Evolutionary conservation across 2,113 vertebrate species (phyloP), one percentile per base, ranked within the genome.

Genomic region (Helogale parvula): DNA sequence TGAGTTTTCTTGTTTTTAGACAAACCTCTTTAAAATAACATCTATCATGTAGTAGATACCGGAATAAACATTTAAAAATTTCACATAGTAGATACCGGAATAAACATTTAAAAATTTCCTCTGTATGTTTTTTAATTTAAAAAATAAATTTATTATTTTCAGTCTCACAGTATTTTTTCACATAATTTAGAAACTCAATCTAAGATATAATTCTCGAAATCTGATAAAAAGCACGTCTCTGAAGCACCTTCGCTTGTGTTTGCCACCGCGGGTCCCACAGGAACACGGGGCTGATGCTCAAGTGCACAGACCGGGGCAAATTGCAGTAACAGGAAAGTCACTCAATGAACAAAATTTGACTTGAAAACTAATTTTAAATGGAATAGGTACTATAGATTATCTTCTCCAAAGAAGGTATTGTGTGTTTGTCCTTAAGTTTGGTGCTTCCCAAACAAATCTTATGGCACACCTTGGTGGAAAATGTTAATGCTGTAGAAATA

Each of bases 21-120:
- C 76, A 92, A 72, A 21, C 4, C n/a, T 79, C 63, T 96, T 52
- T 83, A 96, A 92, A 93, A 93, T 92, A 97, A 87, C 86, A 82
- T 82, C 41, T 84, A 74, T 41, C 81, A 63, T 45, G 54, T 50
- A 57, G 21, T 52, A 88, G 87, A 90, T 85, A 90, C 52, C 50
- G 14, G 33, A 88, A 93, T 65, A 81, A 93, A 80, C 5, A 76
- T 94, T 88, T 47, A 27, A 45, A 96, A 93, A 60, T 84, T 52
- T 50, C 69, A 38, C 38, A 38, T 50, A 57, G 21, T 52, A 88
- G 87, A 90, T 85, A 90, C 52, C 50, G 14, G 33, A 88, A 93
- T 65, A 81, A 93, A 80, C 5, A 76, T 94, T 88, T 47, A 31
- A 45, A 96, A 93, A 60, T 84, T 60, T 50, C 69, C 74, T 84